These are phyloP conservation scores for Otocyon megalotis DNA, from an alignment of 2,113 vertebrate genomes.

Conservation along the genomic window DNA sequence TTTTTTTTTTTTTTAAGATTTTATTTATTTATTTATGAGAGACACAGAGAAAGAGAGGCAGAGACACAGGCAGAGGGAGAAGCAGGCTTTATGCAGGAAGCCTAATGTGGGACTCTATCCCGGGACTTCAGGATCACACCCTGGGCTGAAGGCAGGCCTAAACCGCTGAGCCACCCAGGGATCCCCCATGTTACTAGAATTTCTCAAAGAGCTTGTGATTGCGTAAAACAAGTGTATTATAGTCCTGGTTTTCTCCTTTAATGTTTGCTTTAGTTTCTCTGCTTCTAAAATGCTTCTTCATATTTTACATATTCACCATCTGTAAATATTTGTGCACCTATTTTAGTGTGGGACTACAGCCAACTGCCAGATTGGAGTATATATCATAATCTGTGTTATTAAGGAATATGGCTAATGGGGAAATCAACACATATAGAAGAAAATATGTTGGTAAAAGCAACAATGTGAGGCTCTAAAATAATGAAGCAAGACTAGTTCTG, in stretches of 20 bases:
- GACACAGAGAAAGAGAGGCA: too few species aligned
- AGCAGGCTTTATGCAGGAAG: too few species aligned
- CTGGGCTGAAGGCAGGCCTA: too few species aligned
- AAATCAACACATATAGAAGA: neutral
- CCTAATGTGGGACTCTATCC: too few species aligned
- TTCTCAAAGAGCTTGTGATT: conserved; percentile 4
- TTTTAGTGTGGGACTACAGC: neutral
- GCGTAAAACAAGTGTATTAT: neutral
- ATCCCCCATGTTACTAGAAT: conserved; percentile 13
- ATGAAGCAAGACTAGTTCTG: neutral
- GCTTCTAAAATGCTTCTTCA: neutral
- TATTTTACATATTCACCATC: neutral
- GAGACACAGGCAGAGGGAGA: too few species aligned
- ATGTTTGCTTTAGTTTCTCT: conserved; percentile 32
- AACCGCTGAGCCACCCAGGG: too few species aligned
- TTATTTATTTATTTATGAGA: too few species aligned
- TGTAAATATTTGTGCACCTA: neutral
- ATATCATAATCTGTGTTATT: neutral
- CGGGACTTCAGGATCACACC: too few species aligned
- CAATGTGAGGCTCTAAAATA: neutral
- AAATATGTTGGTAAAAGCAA: conserved; percentile 34
- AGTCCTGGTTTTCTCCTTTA: conserved; percentile 15
- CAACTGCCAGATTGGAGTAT: neutral
- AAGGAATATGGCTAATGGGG: neutral
- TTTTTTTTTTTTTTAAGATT: too few species aligned